Evolutionary conservation across 1,140 invertebrate species (phyloP).

Genomic region (Prorops nasuta): DNA sequence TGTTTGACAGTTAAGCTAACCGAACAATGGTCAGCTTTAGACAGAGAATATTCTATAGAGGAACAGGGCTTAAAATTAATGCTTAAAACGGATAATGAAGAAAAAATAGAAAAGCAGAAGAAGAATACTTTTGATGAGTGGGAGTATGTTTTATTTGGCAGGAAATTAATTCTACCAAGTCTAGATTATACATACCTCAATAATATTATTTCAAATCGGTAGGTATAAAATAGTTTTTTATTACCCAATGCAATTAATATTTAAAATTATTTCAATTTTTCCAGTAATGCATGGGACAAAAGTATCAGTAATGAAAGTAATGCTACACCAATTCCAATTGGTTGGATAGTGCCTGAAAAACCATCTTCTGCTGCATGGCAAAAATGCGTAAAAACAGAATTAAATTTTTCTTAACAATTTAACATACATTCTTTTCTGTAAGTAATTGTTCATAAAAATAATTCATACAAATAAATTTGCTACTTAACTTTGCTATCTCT

Average conservation of each 20-base stretch:
- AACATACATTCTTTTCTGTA: conserved; percentile 1
- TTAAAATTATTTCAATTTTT: conserved; percentile 32
- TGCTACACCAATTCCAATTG: conserved; percentile 56
- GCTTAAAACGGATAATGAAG: conserved; percentile 47
- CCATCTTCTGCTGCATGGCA: conserved; percentile 49
- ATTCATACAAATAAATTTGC: conserved; percentile 5
- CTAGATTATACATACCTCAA: conserved; percentile 42
- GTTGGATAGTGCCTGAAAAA: conserved; percentile 58
- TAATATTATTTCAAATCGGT: conserved; percentile 51
- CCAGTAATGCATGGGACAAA: conserved; percentile 60
- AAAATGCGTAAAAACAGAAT: conserved; percentile 42
- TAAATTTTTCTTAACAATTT: conserved; percentile 14
- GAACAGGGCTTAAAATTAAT: conserved; percentile 51
- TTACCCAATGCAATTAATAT: neutral
- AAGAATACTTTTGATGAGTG: conserved; percentile 41
- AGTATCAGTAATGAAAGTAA: conserved; percentile 42
- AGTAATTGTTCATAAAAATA: conserved; percentile 2
- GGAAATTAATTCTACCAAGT: conserved; percentile 27
- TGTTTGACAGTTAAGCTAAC: conserved; percentile 35
- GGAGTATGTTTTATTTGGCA: conserved; percentile 45
- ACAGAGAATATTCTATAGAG: conserved; percentile 47
- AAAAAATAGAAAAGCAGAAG: conserved; percentile 40
- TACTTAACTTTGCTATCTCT: too few species aligned
- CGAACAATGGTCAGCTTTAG: conserved; percentile 43
- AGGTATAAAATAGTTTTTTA: conserved; percentile 2